Evolutionary conservation across 2,888 invertebrate genomes (phyloP).

Genomic region (Rotaria socialis): DNA sequence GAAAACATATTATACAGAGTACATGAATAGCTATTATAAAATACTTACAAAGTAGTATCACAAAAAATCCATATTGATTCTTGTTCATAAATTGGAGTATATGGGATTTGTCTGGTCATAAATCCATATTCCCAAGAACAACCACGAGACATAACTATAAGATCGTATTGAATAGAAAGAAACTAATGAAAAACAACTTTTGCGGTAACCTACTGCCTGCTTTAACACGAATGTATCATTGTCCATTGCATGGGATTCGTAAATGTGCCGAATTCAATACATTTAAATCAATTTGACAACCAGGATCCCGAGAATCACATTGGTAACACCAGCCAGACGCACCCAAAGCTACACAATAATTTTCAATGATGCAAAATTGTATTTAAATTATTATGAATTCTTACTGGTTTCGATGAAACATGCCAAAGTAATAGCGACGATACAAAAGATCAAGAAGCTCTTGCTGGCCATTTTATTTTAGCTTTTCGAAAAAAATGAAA

Average conservation of each 20-base stretch:
- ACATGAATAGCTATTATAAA: not conserved
- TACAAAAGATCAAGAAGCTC: not conserved
- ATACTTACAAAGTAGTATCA: not conserved
- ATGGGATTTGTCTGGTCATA: not conserved
- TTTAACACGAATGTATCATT: not conserved
- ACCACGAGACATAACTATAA: not conserved
- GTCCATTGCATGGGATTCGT: not conserved
- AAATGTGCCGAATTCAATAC: not conserved
- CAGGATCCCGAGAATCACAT: not conserved
- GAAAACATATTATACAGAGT: not conserved
- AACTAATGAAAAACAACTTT: no score
- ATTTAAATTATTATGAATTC: not conserved
- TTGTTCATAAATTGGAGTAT: not conserved
- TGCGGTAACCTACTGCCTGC: not conserved
- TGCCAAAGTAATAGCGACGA: not conserved
- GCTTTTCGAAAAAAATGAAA: not conserved
- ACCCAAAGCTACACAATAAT: not conserved
- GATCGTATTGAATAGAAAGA: not conserved
- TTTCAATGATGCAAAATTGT: no score
- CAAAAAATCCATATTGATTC: not conserved
- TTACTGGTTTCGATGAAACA: not conserved
- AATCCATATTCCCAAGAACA: constrained; percentile 9
- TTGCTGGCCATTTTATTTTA: not conserved
- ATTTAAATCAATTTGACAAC: not conserved
- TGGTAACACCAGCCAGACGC: not conserved